phyloP scores from a whole-genome alignment of 2,888 invertebrate genomes.

The Liodrosophila aerea region DNA sequence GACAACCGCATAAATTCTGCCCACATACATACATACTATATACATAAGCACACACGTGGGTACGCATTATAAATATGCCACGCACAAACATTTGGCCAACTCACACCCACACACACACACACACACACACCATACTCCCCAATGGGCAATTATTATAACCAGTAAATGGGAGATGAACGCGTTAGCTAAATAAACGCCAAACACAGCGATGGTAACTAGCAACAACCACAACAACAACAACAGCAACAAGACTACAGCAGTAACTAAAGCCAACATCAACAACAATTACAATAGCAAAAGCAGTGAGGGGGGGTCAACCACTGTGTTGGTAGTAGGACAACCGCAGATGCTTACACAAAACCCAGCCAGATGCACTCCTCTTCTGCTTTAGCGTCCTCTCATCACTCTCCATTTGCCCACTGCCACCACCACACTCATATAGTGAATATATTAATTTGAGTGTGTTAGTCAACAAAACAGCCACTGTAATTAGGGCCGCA shows the following conservation, averaged over 20 bases:
- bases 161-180: slow-evolving; percentile 21
- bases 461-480: slow-evolving; percentile 42
- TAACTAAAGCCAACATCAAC: slow-evolving; percentile 35
- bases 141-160: slow-evolving; percentile 55
- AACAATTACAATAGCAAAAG: slow-evolving; percentile 40
- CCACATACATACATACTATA: slow-evolving; percentile 7
- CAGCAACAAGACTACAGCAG: slow-evolving; percentile 13
- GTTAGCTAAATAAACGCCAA: slow-evolving; percentile 56
- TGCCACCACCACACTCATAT: slow-evolving; percentile 7
- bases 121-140: slow-evolving; percentile 11
- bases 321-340: slow-evolving; percentile 16
- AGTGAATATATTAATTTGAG: slow-evolving; percentile 43
- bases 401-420: neutral
- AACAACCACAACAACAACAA: slow-evolving; percentile 30
- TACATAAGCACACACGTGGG: slow-evolving; percentile 28
- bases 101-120: slow-evolving; percentile 12
- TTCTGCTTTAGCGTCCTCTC: neutral
- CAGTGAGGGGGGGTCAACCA: slow-evolving; percentile 14
- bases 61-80: slow-evolving; percentile 56
- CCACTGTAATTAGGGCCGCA: slow-evolving; percentile 35
- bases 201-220: slow-evolving; percentile 43
- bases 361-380: slow-evolving; percentile 12
- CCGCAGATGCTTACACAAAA: slow-evolving; percentile 32
- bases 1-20: slow-evolving; percentile 46
- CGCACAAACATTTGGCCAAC: slow-evolving; percentile 39